Base-by-base conservation (phyloP, 2,888 invertebrate species). In the Lagria hirta region DNA sequence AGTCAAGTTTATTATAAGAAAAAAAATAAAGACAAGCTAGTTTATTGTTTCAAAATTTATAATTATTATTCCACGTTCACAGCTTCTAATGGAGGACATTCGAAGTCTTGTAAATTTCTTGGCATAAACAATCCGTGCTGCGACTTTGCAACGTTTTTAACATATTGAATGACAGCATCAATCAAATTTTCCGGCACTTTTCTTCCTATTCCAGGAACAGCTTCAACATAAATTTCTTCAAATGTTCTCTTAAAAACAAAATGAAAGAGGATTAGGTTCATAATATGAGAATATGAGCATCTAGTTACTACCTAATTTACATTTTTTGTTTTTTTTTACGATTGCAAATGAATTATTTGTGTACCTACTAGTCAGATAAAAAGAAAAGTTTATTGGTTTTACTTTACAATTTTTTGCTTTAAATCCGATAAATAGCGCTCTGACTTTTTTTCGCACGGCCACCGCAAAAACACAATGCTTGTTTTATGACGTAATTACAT, bases 111-210 rank as follows among this genome's bases (percentile, higher is more conserved):
- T 2, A 86, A 74, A 59, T 86, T 84, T 53, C 86, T 75, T 1
- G 86, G 85, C 77, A 84, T 84, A 13, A 84, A 76, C 71, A 81
- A 71, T 1, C 81, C 83, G 0, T 77, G 77, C 44, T 86, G 86
- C 2, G 75, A 69, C 48, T 72, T 74, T 14, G 79, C 73, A 12
- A 75, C 74, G 5, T 75, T 74, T 5, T 64, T 55, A 26, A 77
- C 75, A 51, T 80, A 83, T 3, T 75, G 73, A 4, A 73, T 61
- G 22, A 83, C 78, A 2, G 76, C 76, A 0, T 65, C 59, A 0
- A 79, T 67, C 8, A 78, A 68, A 1, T 76, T 71, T 1, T 69
- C 58, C 0, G 78, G 75, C 0, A 84, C 78, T 0, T 66, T 50
- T 0, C 74, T 70, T 0, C 84, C 84, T 16, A 84, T 83, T 0